Base-by-base conservation (phyloP, 2,113 vertebrate species). In the Myrmecophaga tridactyla region DNA sequence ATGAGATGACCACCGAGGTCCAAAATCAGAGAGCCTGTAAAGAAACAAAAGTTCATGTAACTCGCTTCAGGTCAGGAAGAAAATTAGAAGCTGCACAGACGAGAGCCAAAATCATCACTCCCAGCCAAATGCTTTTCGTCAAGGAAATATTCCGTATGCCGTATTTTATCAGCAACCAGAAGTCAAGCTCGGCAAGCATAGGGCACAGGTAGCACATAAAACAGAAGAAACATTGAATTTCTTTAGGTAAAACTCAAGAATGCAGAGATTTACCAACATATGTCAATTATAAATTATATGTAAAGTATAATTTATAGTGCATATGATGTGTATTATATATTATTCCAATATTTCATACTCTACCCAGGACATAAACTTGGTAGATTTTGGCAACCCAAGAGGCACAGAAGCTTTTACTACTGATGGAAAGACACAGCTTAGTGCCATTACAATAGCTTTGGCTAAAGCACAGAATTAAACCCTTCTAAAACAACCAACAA, bases 401-500 rank as follows among this genome's bases (percentile, higher is more conserved):
- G 41, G 62, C 34, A 34, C 8, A 62, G 77, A 69, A 69, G 15
- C 51, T 51, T 70, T 95, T 62, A 31, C 39, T 81, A n/a, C 21
- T 21, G 9, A 15, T 46, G 46, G 48, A 82, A 94, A 82, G 78
- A 89, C 46, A 65, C 6, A 34, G 81, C 15, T 46, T 89, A 4
- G 0, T 81, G 77, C 89, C 86, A 92, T 56, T 89, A 65, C 53
- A 90, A 78, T 63, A 72, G 78, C 41, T 94, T 95, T 93, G 83
- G 86, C 86, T 90, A 88, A 89, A 83, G 46, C 18, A 23, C 77
- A 92, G 72, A 92, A 90, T 89, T 95, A 51, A 90, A 96, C 94
- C 85, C 48, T 96, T 97, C 80, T 60, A 91, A 88, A 95, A 88
- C 75, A 94, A 77, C n/a, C 20, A 94, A 86, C 23, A 86, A 86